Base-by-base conservation (phyloP, 2,797 vertebrate genomes). In the Poeciliopsis gracilis region DNA sequence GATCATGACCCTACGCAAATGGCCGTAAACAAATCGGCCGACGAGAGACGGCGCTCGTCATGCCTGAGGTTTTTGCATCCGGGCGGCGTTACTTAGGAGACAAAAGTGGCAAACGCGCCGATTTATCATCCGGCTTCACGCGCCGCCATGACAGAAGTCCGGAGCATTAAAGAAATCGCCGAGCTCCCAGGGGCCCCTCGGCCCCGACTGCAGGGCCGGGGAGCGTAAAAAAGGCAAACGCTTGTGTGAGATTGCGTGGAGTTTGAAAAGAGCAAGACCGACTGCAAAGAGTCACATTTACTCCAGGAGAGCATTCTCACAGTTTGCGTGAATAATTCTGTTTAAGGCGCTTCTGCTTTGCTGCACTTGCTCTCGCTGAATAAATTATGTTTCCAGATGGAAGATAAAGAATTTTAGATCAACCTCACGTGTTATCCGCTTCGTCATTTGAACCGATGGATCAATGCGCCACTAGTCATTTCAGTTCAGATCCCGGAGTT, bases 1-100 rank as follows among this genome's bases (percentile, higher is more conserved):
- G 87, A 90, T 90, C 82, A 84, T 81, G 86, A 89, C 91, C 91
- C 85, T 90, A 94, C 89, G 85, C 94, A 95, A 93, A 93, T 91
- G 45, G 73, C 77, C 70, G 59, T 89, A 94, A 91, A 88, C 93
- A 94, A 93, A 95, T 94, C 10, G 36, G 61, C 71, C 70, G 84
- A 82, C 73, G 85, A 88, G 80, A 23, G 78, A 90, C 87, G 87
- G 73, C 72, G 41, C 57, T 72, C 7, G 1, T 67, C 75, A 57
- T 86, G 86, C 72, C 85, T 72, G 0, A 0, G 18, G 87, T 93
- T 94, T 93, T 94, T 93, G 91, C 90, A 85, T 92, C 83, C 88
- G 84, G 84, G 71, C 77, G 85, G 85, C 71, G 75, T 70, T 43
- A 41, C 57, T 71, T 0, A 9, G 28, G 23, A 30, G 41, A 80